A percentile compares a stretch with the other conserved stretches of the same genome.
phyloP scores from a whole-genome alignment of 2,797 vertebrate genomes.

The Lepus oiostolus region DNA sequence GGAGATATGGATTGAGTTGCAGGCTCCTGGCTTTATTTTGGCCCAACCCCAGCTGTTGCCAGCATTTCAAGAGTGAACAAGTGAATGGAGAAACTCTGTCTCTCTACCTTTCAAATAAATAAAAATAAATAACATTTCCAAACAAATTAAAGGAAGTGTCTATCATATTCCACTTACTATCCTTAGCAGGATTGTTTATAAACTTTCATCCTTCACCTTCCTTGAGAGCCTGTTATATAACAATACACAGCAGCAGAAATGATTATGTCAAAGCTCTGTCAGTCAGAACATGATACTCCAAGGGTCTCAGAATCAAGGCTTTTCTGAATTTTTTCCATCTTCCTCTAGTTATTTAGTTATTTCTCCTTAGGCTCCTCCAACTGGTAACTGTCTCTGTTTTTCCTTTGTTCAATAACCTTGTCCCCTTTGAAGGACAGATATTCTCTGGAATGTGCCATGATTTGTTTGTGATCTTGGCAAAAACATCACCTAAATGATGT shows the following conservation, averaged over 20 bases:
- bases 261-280: too few relatives aligned
- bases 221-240: too few relatives aligned
- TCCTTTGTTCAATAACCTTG: background rate
- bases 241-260: too few relatives aligned
- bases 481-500: background rate
- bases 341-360: background rate
- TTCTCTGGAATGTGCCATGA: background rate
- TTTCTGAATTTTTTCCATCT: background rate
- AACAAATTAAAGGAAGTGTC: background rate
- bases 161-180: background rate
- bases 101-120: too few relatives aligned
- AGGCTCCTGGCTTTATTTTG: too few relatives aligned
- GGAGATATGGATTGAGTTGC: too few relatives aligned
- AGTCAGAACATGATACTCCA: too few relatives aligned
- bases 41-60: too few relatives aligned
- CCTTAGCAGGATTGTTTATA: background rate
- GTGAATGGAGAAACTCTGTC: too few relatives aligned
- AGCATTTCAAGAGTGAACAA: too few relatives aligned
- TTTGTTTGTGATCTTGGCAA: background rate
- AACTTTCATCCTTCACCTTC: background rate
- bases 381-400: background rate
- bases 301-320: too few relatives aligned
- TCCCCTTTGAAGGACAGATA: background rate
- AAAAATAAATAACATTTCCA: too few relatives aligned
- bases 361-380: background rate